Evolutionary conservation across 2,797 vertebrate genomes (phyloP).

Genomic region (Hyperoplus immaculatus): DNA sequence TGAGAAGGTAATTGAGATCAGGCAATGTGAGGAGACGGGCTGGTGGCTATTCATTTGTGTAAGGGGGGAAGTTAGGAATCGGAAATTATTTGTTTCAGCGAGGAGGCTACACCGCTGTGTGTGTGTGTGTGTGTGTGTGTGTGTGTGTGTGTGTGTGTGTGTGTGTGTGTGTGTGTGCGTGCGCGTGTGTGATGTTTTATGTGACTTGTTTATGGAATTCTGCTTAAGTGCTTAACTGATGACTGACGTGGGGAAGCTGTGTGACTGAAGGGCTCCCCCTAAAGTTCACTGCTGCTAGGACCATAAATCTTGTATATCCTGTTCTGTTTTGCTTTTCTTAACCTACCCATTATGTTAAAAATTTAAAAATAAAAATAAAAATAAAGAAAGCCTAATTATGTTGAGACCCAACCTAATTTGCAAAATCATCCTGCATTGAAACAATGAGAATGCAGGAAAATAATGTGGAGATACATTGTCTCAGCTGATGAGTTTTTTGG

Average conservation of each 20-base stretch:
- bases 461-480: neutral
- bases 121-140: constrained; percentile 6
- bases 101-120: neutral
- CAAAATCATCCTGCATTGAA: neutral
- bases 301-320: constrained; percentile 67
- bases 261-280: constrained; percentile 52
- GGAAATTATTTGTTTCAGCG: constrained; percentile 14
- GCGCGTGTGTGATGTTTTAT: neutral
- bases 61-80: constrained; percentile 17
- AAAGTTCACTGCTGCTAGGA: constrained; percentile 45
- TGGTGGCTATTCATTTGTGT: constrained; percentile 45
- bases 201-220: constrained; percentile 52
- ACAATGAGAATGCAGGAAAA: neutral
- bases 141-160: constrained; percentile 8
- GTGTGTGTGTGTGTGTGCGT: constrained; percentile 1
- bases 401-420: neutral
- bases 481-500: neutral
- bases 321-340: constrained; percentile 37
- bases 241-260: constrained; percentile 45
- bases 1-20: constrained; percentile 83
- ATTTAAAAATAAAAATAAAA: neutral
- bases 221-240: neutral
- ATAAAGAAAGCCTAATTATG: neutral
- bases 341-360: constrained; percentile 5
- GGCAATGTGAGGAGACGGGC: constrained; percentile 63